Evolutionary conservation across 2,888 invertebrate genomes (phyloP).

Genomic region (Panopea generosa): DNA sequence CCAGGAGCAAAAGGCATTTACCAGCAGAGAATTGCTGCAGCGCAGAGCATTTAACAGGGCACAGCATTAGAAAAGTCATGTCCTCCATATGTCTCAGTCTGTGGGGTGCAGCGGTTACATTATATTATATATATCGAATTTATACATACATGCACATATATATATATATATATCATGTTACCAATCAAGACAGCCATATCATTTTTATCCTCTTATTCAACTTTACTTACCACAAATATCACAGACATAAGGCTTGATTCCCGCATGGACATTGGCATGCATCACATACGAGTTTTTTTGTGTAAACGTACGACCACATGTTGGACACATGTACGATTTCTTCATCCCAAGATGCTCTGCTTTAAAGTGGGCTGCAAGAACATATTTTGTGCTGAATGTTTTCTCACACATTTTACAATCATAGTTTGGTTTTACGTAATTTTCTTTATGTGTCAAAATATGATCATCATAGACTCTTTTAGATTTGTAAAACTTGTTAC

Average conservation of each 20-base stretch:
- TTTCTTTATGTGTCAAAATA: slow-evolving; percentile 67
- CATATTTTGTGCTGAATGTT: slow-evolving; percentile 75
- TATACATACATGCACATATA: too few relatives aligned
- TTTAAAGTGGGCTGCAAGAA: slow-evolving; percentile 72
- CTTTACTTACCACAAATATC: slow-evolving; percentile 77
- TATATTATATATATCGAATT: too few relatives aligned
- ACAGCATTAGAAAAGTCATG: too few relatives aligned
- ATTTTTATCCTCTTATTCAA: too few relatives aligned
- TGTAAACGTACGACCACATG: slow-evolving; percentile 77
- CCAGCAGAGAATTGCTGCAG: too few relatives aligned
- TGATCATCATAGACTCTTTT: slow-evolving; percentile 68
- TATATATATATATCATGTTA: too few relatives aligned
- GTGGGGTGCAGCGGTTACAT: too few relatives aligned
- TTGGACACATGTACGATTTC: slow-evolving; percentile 72
- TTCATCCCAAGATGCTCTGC: slow-evolving; percentile 77
- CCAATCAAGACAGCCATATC: too few relatives aligned
- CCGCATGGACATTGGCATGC: slow-evolving; percentile 78
- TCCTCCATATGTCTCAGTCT: too few relatives aligned
- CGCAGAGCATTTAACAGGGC: too few relatives aligned
- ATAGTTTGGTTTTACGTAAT: slow-evolving; percentile 73
- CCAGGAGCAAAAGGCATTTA: too few relatives aligned
- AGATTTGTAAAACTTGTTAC: slow-evolving; percentile 74
- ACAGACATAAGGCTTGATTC: slow-evolving; percentile 77
- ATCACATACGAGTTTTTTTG: slow-evolving; percentile 74
- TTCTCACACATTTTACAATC: slow-evolving; percentile 74